Evolutionary conservation across 2,888 invertebrate species (phyloP), one percentile per base, ranked within the genome.

Genomic region (Neoitamus cyanurus): DNA sequence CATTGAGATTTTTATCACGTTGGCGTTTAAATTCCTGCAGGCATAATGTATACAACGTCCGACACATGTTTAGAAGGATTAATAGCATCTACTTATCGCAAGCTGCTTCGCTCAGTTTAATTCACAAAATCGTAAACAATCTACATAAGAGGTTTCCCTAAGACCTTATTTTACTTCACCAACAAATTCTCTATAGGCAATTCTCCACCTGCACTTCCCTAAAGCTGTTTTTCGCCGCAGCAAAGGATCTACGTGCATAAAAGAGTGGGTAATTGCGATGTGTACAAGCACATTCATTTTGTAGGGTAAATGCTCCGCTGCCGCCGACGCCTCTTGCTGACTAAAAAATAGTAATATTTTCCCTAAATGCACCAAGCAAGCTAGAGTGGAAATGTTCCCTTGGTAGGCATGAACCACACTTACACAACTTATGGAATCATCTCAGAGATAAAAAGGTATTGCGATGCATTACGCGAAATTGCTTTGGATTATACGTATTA

Each of bases 1-100:
- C 42, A 75, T 75, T 75, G 42, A 42, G 37, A 75, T 75, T 75
- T 25, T 13, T 75, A 75, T 42, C 75, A 75, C 75, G 75, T 75
- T 37, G 42, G n/a, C 42, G 75, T 42, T 75, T 75, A 75, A 75
- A 75, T 75, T 75, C 34, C 75, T 75, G 75, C 75, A 37, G 75
- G 28, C 42, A 42, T 75, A 75, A 75, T 75, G 42, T 46, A 20
- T 42, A 46, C 42, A 25, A 42, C 36, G 75, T 42, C 42, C 25
- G 28, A 75, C 75, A 75, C 75, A 75, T 75, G 75, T 46, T 75
- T 73, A 25, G 75, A 28, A 75, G 75, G 75, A 75, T 75, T 75
- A 42, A 75, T 75, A 37, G 75, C 75, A 75, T 75, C 75, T 75
- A 75, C 42, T 75, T 75, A 75, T 42, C 75, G 75, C 42, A 25